Evolutionary conservation across 2,113 vertebrate genomes (phyloP).

Genomic region (Mesoclemmys tuberculata): DNA sequence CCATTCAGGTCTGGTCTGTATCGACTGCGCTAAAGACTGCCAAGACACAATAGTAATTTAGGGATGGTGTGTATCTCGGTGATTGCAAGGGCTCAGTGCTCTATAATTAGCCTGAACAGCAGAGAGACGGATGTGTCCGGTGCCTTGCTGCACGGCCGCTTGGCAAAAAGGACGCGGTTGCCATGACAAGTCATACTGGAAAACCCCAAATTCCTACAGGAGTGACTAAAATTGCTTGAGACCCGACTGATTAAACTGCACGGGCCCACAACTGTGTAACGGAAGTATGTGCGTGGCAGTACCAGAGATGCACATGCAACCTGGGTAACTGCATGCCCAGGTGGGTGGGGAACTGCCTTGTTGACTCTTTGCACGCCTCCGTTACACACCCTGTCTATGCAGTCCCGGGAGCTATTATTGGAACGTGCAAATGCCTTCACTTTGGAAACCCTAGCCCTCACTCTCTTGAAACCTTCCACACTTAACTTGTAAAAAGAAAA

Average conservation of each 20-base stretch:
- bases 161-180: background rate
- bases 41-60: background rate
- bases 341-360: background rate
- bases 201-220: background rate
- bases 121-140: background rate
- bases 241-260: background rate
- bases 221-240: background rate
- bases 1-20: background rate
- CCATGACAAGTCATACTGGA: background rate
- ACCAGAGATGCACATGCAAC: background rate
- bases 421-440: background rate
- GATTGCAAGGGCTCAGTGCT: background rate
- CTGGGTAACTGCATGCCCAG: background rate
- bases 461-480: background rate
- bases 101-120: background rate
- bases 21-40: background rate
- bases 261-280: background rate
- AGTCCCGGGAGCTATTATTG: background rate
- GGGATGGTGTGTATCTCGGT: background rate
- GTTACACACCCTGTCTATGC: background rate
- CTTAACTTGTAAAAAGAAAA: too few relatives aligned
- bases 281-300: background rate
- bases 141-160: background rate
- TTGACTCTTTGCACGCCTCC: accelerated
- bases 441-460: background rate